Percentiles rank a stretch among this genome's conserved stretches.
Conservation (phyloP, 2,797 vertebrate genomes). For the Petrocephalus sullivani region DNA sequence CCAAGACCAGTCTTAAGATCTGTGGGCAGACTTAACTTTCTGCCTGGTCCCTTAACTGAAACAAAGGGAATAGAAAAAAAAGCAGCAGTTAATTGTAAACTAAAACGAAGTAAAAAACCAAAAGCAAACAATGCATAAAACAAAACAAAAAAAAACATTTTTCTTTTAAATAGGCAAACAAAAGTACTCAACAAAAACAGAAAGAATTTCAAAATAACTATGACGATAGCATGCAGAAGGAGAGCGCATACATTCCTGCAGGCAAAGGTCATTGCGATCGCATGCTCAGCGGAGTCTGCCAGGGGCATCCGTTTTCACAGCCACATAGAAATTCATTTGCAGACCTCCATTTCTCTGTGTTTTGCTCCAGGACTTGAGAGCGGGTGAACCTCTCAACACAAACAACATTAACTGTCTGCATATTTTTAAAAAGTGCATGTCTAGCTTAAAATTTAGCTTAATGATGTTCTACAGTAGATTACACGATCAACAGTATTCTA, state of each 20-base stretch:
- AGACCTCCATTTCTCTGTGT: neutral
- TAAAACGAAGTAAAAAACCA: neutral
- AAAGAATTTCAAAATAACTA: neutral
- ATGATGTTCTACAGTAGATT: neutral
- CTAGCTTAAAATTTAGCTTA: neutral
- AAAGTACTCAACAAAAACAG: neutral
- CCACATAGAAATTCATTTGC: neutral
- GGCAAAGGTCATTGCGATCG: neutral
- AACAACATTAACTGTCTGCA: neutral
- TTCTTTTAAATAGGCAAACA: neutral
- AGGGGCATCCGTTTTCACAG: neutral
- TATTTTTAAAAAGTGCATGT: neutral
- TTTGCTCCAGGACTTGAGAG: neutral
- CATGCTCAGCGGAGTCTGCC: conserved; percentile 11
- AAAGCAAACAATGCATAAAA: conserved; percentile 7
- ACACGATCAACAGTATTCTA: neutral
- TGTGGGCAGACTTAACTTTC: conserved; percentile 99
- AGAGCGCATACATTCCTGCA: neutral
- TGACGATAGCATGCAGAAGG: neutral
- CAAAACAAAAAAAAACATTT: neutral
- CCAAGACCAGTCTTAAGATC: conserved; percentile 99
- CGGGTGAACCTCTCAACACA: neutral
- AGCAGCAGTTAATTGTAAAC: conserved; percentile 26
- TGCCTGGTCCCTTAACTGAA: conserved; percentile 97
- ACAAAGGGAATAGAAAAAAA: conserved; percentile 88